phyloP scores from a whole-genome alignment of 2,113 vertebrate species.

The Sclerurus mexicanus region DNA sequence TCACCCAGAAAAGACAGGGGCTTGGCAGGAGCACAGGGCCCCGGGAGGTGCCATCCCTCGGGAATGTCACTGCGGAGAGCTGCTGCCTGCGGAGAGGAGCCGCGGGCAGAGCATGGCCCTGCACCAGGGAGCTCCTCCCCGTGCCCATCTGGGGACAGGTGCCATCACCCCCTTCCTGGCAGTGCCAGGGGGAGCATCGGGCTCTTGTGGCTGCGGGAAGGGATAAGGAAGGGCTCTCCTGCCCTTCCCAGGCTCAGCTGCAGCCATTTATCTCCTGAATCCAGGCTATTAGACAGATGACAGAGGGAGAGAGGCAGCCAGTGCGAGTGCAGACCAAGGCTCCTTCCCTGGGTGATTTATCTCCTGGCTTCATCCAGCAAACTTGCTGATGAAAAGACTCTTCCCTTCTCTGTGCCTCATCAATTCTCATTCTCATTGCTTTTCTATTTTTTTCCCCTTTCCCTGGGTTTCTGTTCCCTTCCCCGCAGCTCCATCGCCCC shows the following conservation, averaged over 20 bases:
- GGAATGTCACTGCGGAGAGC: neutral
- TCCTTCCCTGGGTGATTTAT: conserved; percentile 66
- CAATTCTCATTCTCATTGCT: conserved; percentile 71
- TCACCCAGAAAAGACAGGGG: neutral
- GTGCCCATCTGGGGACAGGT: rapidly evolving
- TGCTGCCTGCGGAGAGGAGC: neutral
- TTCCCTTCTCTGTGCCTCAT: conserved; percentile 72
- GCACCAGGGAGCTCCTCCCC: neutral
- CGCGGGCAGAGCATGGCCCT: rapidly evolving
- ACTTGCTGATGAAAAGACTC: conserved; percentile 72
- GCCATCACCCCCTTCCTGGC: neutral
- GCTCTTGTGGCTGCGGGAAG: neutral
- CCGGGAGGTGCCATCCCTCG: neutral
- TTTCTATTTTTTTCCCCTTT: neutral
- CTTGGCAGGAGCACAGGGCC: neutral
- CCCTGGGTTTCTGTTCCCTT: conserved; percentile 26
- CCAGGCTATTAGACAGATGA: conserved; percentile 48
- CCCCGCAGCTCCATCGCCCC: neutral
- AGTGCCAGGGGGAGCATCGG: neutral
- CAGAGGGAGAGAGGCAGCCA: conserved; percentile 47
- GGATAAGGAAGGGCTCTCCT: neutral
- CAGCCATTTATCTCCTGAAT: conserved; percentile 53
- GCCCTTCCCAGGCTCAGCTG: conserved; percentile 1
- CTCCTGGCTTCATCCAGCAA: conserved; percentile 67
- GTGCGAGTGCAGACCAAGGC: conserved; percentile 8